Base-by-base conservation (phyloP, 2,797 vertebrate genomes). In the Allobates femoralis region DNA sequence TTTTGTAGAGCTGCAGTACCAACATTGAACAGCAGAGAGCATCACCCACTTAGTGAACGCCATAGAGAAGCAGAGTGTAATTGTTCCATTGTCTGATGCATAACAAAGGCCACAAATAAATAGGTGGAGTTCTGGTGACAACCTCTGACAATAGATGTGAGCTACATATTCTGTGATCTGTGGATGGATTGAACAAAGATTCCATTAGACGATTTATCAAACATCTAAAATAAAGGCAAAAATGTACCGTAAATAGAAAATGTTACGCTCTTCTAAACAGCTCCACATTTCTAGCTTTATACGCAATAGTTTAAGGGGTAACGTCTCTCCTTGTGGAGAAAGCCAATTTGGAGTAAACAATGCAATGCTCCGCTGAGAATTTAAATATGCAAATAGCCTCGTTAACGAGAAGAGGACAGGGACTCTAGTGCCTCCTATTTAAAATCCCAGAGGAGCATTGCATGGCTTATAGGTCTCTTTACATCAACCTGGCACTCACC, bases 1-100 rank as follows among this genome's bases (percentile, higher is more conserved):
- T 28, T 76, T 19, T 12, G 51, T 58, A 3, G 7, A 41, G 23
- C 79, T 55, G 82, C 82, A 84, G n/a, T 85, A 67, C 77, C 58
- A 46, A 21, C 51, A n/a, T 41, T 66, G 55, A 67, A 81, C 82
- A 85, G 55, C 82, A 87, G 82, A 80, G 86, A 78, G 82, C 77
- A 81, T 81, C 37, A 76, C 7, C 30, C 62, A 32, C 82, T 76
- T 55, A 87, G 58, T 18, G 28, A 80, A 74, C 46, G 4, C 18
- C 23, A 75, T 62, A 51, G 69, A 46, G 34, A 66, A 56, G 15
- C 69, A n/a, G 19, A 51, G 30, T 51, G 56, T 81, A 86, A 81
- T 66, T 75, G 85, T 74, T 86, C 56, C 41, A 5, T 76, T 30
- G 28, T 76, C 69, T 75, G 30, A 62, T 81, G 69, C 81, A 74